Base-by-base conservation (phyloP, 1,140 invertebrate genomes). In the Polypedilum pembai region DNA sequence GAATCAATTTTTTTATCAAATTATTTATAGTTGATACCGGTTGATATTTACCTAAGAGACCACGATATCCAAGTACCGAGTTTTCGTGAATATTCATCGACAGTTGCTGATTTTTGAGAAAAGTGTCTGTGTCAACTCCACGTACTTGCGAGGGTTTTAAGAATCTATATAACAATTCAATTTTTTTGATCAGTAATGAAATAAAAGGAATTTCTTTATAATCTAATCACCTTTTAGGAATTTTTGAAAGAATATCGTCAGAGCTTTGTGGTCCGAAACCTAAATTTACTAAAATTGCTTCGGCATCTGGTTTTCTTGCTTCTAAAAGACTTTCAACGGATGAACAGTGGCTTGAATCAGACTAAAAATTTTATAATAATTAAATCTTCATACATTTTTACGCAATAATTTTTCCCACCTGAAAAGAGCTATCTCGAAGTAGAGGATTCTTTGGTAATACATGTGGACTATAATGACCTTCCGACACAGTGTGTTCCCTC, bases 301-400 rank as follows among this genome's bases (percentile, higher is more conserved):
- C 89, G 1, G 90, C 89, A 82, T 91, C 90, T 0, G 88, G 86
- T 75, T 85, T 86, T 72, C 90, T 82, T 0, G 87, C 80, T 77
- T 91, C 90, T 76, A 91, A 79, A 74, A 90, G 79, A 75, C 88
- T 90, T 79, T 91, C 90, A 15, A 91, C 87, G 78, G 89, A 91
- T 73, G 88, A 90, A 76, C 88, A 89, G 73, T 88, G 87, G 77
- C 89, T 90, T 40, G 87, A 88, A 77, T 89, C 88, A 20, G 88
- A 89, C 76, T 89, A 56, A 88, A 69, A 21, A 69, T 20, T 33
- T 3, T 3, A 33, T 21, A 10, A n/a, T 18, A 7, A 66, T 66
- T 20, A 66, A 66, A 18, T 18, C 17, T 20, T 21, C 7, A 20
- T 1, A 21, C 20, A 66, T 66, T 18, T 8, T 20, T 7, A 20